Percentiles rank a stretch among this genome's conserved stretches.
Conservation (phyloP, 2,797 vertebrate species). For the Babyrousa celebensis region DNA sequence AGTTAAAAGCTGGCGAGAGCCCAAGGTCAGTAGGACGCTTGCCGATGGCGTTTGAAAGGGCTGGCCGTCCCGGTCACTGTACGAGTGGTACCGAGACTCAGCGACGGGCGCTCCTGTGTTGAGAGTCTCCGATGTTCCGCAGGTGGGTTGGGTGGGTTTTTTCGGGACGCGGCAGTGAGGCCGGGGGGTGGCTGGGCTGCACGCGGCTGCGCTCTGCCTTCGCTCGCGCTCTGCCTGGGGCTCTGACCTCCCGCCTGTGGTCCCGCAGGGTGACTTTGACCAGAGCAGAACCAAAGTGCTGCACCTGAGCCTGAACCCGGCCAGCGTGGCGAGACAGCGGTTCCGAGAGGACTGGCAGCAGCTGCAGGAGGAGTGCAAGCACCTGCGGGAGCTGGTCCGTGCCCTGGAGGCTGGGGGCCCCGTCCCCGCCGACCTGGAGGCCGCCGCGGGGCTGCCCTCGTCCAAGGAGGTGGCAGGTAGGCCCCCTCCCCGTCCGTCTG, state of each 20-base stretch:
- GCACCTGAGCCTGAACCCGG: conserved; percentile 96
- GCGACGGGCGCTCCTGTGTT: background rate
- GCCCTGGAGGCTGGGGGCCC: conserved; percentile 92
- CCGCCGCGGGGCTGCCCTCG: conserved; percentile 91
- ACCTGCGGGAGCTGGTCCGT: conserved; percentile 93
- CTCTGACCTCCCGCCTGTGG: background rate
- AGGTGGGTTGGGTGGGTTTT: background rate
- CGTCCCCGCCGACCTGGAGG: conserved; percentile 86
- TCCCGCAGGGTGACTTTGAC: conserved; percentile 95
- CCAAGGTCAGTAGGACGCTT: background rate
- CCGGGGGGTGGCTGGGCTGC: rapidly evolving
- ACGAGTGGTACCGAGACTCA: too few relatives aligned
- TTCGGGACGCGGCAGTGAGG: background rate
- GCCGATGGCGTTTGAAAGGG: background rate
- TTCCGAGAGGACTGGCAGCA: conserved; percentile 93
- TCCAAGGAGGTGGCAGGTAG: conserved; percentile 96
- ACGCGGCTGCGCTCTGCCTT: too few relatives aligned
- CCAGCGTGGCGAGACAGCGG: conserved; percentile 93
- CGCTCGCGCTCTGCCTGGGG: rapidly evolving
- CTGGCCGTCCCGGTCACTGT: too few relatives aligned
- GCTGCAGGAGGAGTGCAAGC: conserved; percentile 94
- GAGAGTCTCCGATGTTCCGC: background rate
- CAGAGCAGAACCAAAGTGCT: conserved; percentile 95
- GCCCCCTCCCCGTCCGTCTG: background rate
- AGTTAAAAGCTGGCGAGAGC: background rate